Base-by-base conservation (phyloP, 2,888 invertebrate species). In the Corbicula japonica region DNA sequence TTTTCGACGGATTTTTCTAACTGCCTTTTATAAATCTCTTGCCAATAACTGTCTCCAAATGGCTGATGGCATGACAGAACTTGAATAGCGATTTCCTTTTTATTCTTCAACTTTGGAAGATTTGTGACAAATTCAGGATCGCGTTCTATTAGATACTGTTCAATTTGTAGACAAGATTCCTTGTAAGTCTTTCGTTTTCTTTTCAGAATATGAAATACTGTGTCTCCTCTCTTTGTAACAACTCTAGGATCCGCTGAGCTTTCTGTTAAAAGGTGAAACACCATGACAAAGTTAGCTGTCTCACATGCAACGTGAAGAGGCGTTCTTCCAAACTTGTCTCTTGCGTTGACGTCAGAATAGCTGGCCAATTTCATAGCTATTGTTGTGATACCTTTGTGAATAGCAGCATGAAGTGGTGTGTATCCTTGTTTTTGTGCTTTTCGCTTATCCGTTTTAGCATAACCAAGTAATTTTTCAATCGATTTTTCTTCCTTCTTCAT, bases 321-420 rank as follows among this genome's bases (percentile, higher is more conserved):
- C 28, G 72, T 73, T 32, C 46, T 54, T 4, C 72, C 72, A 23
- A 32, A 62, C 44, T 73, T 65, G 28, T 73, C 72, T n/a, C 34
- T 26, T 8, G 46, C 56, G 48, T 73, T 73, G 6, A 65, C 65
- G 48, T 73, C 56, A 12, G 34, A 44, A 8, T 23, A 35, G 15
- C 15, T 32, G 3, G 32, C 32, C 1, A 52, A 46, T 23, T 32
- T 1, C 23, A 48, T 30, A 6, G 58, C 21, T 26, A 60, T 12
- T 1, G 41, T 23, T 0, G n/a, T 6, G 10, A 34, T 44, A 18
- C 35, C 30, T 34, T 60, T 60, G 41, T 21, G 35, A 0, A 60
- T 48, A 34, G 69, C 58, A 23, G 60, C 69, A 46, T 48, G 69
- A 15, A 69, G 54, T 0, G 73, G 73, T 12, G 73, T 73, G 30